phyloP scores from a whole-genome alignment of 2,113 vertebrate genomes.

The Ceuthmochares aereus region DNA sequence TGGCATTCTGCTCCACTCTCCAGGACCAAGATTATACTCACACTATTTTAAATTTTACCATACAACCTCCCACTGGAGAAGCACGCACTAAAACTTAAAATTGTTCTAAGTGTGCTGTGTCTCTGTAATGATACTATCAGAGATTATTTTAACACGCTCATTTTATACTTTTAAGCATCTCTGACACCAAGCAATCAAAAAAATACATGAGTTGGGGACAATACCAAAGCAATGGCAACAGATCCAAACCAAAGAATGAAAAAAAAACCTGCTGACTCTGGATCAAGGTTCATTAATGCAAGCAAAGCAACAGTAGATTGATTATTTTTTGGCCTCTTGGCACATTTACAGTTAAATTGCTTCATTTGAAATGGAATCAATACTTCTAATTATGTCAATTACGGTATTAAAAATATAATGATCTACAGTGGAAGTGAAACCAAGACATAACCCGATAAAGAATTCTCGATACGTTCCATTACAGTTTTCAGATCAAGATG shows the following conservation, averaged over 20 bases:
- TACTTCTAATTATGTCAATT: constrained; percentile 22
- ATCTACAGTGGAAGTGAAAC: background rate
- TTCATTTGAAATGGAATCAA: background rate
- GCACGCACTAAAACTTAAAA: background rate
- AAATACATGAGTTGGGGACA: background rate
- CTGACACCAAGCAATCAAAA: background rate
- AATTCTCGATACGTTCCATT: background rate
- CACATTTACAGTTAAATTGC: constrained; percentile 19
- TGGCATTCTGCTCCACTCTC: background rate
- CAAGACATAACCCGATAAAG: background rate
- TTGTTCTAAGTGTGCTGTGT: background rate
- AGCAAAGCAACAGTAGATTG: background rate
- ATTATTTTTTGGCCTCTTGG: constrained; percentile 22
- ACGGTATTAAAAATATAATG: constrained; percentile 8
- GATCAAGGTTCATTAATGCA: constrained; percentile 5
- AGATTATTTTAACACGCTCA: background rate
- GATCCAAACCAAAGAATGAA: background rate
- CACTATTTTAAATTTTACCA: background rate
- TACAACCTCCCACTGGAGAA: background rate
- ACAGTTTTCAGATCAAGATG: background rate
- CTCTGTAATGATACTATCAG: background rate
- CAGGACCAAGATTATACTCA: background rate
- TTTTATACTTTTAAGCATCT: background rate
- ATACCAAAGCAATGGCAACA: background rate
- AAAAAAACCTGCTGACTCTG: background rate